A percentile compares a stretch with the other conserved stretches of the same genome.
These are phyloP conservation scores for Eupithecia abbreviata DNA, from an alignment of 2,888 invertebrate species.

Conservation along the genomic window DNA sequence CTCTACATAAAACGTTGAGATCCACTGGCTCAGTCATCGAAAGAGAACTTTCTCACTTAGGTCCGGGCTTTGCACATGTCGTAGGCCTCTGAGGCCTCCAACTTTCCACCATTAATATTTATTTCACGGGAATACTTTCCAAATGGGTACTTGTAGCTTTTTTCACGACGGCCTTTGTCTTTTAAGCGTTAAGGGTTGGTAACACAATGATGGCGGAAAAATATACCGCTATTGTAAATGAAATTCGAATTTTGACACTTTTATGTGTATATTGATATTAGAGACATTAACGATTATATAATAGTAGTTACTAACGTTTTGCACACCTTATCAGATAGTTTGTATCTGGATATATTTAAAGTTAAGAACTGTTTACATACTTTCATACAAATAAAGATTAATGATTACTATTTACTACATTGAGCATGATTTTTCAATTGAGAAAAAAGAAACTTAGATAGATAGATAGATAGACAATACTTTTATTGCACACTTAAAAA, in stretches of 20 bases:
- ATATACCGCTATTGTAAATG: not conserved
- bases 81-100: slow-evolving; percentile 41
- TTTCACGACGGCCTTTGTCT: slow-evolving; percentile 39
- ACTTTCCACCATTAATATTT: slow-evolving; percentile 53
- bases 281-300: too few species aligned
- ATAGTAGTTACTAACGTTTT: too few species aligned
- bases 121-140: slow-evolving; percentile 46
- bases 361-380: too few species aligned
- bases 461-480: too few species aligned
- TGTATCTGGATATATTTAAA: too few species aligned
- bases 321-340: too few species aligned
- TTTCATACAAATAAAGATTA: too few species aligned
- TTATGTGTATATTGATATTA: too few species aligned
- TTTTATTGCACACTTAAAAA: too few species aligned
- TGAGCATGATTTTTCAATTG: not conserved
- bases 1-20: slow-evolving; percentile 33
- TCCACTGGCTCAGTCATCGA: slow-evolving; percentile 30
- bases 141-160: slow-evolving; percentile 42
- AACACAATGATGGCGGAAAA: not conserved
- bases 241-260: not conserved
- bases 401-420: too few species aligned
- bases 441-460: not conserved
- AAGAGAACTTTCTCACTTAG: slow-evolving; percentile 46
- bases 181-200: slow-evolving; percentile 20
- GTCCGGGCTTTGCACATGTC: slow-evolving; percentile 47